phyloP scores from a whole-genome alignment of 2,113 vertebrate genomes.

The Pseudopipra pipra region DNA sequence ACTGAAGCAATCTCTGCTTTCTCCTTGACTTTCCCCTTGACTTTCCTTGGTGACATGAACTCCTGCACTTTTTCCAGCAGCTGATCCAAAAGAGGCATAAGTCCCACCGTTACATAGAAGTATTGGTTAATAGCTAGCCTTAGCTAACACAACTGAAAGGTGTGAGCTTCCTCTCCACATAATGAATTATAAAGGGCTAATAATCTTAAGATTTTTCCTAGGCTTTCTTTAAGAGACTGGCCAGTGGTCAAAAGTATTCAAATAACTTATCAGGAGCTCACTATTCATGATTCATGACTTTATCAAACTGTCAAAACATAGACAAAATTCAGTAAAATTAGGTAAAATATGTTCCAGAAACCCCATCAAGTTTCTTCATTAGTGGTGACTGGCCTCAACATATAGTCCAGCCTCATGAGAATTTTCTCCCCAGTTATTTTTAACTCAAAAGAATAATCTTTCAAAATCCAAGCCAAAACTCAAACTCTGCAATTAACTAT shows the following conservation, averaged over 20 bases:
- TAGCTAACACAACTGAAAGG: background rate
- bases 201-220: background rate
- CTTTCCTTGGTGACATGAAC: background rate
- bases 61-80: background rate
- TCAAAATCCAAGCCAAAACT: background rate
- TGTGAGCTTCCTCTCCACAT: background rate
- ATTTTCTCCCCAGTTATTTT: background rate
- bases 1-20: background rate
- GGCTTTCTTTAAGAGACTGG: background rate
- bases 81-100: background rate
- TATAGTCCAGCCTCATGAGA: background rate
- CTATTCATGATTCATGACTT: background rate
- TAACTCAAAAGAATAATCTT: background rate
- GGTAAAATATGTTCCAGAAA: background rate
- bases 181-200: background rate
- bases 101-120: background rate
- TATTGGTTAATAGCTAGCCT: background rate
- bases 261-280: background rate
- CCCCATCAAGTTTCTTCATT: background rate
- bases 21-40: background rate
- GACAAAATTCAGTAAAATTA: background rate
- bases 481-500: background rate
- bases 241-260: background rate
- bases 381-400: background rate
- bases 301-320: background rate